Conservation (phyloP, 2,888 invertebrate species). For the Pseudeuparius sepicola region DNA sequence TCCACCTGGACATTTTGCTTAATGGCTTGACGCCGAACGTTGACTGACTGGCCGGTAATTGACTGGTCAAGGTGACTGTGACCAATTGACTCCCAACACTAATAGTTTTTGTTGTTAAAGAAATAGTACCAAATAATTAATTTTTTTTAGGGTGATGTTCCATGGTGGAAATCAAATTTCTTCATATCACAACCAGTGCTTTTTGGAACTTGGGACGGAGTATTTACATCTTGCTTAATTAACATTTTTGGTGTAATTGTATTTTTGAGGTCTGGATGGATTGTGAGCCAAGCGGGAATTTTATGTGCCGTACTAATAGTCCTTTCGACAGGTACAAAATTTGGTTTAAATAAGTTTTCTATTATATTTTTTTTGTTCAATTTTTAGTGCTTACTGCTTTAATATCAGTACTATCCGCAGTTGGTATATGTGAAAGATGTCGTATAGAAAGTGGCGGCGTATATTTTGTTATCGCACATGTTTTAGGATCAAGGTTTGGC, state of each 20-base stretch:
- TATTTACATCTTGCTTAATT: conserved; percentile 93
- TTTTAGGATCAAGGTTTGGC: conserved; percentile 86
- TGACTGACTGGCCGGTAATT: no score
- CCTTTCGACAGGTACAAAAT: conserved; percentile 3
- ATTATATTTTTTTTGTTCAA: conserved; percentile 6
- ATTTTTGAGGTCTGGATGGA: conserved; percentile 94
- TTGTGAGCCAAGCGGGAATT: conserved; percentile 85
- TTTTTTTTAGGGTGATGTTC: conserved; percentile 57
- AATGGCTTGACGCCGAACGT: no score
- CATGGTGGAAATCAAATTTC: conserved; percentile 96
- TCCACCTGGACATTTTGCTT: no score
- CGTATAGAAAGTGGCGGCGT: conserved; percentile 95
- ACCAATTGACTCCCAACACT: no score
- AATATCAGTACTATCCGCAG: conserved; percentile 87
- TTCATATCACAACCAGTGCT: conserved; percentile 91
- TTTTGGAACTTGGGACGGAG: conserved; percentile 97
- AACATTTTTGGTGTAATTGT: conserved; percentile 98
- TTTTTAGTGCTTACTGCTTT: conserved; percentile 75
- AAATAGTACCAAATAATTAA: no score
- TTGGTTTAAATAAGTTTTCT: no score
- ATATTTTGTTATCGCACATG: conserved; percentile 89
- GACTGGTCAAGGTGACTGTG: no score
- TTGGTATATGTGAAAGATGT: conserved; percentile 93
- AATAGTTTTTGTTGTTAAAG: no score
- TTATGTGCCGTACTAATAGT: conserved; percentile 72